Evolutionary conservation across 2,113 vertebrate species (phyloP).

Genomic region (Tragulus kanchil): DNA sequence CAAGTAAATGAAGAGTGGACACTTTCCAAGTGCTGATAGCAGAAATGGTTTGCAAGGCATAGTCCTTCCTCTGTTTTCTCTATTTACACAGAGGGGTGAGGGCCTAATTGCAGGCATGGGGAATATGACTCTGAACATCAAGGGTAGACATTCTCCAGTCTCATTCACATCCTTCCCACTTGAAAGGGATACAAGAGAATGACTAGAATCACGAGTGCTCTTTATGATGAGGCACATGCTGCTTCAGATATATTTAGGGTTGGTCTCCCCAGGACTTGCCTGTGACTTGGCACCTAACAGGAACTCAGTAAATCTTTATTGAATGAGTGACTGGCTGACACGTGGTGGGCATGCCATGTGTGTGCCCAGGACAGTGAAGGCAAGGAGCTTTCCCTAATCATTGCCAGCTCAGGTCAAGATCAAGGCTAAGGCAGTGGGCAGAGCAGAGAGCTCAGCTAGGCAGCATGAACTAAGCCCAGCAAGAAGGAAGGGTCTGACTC

Average conservation of each 20-base stretch:
- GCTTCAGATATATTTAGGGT: not conserved
- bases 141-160: not conserved
- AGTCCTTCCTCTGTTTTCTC: not conserved
- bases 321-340: not conserved
- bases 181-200: not conserved
- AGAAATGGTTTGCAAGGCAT: not conserved
- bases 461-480: not conserved
- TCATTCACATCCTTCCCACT: not conserved
- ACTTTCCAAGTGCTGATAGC: not conserved
- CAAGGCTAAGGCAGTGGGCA: not conserved
- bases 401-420: not conserved
- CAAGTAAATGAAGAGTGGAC: not conserved
- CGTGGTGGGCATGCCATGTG: accelerated
- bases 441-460: not conserved
- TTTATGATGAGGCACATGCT: not conserved
- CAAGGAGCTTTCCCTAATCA: not conserved
- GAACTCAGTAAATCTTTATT: not conserved
- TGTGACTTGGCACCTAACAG: not conserved
- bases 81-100: not conserved
- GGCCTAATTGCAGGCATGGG: not conserved
- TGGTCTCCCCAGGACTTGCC: not conserved
- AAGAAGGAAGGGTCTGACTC: not conserved
- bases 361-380: not conserved
- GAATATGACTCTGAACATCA: not conserved
- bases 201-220: not conserved